phyloP scores from a whole-genome alignment of 2,888 invertebrate genomes.

The Colostygia pectinataria region DNA sequence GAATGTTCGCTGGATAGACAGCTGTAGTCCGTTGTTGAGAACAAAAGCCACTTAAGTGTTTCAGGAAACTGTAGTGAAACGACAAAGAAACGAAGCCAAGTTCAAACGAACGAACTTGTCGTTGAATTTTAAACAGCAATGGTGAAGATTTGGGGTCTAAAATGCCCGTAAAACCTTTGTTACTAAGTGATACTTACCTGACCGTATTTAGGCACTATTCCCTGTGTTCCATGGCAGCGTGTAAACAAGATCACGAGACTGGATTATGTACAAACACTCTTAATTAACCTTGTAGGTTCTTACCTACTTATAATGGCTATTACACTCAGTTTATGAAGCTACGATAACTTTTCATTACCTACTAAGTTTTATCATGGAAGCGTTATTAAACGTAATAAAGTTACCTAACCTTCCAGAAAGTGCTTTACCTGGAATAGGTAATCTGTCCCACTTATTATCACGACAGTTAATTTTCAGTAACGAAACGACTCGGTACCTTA shows the following conservation, averaged over 20 bases:
- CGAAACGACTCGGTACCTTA: constrained; percentile 24
- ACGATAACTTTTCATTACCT: no score
- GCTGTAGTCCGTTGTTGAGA: not conserved
- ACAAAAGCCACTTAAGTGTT: constrained; percentile 14
- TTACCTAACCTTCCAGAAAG: constrained; percentile 5
- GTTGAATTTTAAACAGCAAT: no score
- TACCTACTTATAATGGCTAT: no score
- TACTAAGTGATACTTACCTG: constrained; percentile 61
- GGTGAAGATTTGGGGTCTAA: no score
- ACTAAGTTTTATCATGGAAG: no score
- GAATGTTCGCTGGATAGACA: not conserved
- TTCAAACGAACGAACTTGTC: no score
- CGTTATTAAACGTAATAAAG: no score
- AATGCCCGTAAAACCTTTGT: no score
- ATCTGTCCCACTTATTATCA: constrained; percentile 20
- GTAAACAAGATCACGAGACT: constrained; percentile 28
- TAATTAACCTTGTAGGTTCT: not conserved
- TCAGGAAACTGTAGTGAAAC: constrained; percentile 19
- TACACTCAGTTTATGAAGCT: no score
- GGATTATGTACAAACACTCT: no score
- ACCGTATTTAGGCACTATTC: constrained; percentile 52
- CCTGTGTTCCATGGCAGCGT: constrained; percentile 54
- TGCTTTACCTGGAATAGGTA: constrained; percentile 14
- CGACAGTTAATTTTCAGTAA: constrained; percentile 27
- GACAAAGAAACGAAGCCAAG: not conserved